Evolutionary conservation across 1,140 invertebrate species (phyloP).

Genomic region (Lepidurus apus): DNA sequence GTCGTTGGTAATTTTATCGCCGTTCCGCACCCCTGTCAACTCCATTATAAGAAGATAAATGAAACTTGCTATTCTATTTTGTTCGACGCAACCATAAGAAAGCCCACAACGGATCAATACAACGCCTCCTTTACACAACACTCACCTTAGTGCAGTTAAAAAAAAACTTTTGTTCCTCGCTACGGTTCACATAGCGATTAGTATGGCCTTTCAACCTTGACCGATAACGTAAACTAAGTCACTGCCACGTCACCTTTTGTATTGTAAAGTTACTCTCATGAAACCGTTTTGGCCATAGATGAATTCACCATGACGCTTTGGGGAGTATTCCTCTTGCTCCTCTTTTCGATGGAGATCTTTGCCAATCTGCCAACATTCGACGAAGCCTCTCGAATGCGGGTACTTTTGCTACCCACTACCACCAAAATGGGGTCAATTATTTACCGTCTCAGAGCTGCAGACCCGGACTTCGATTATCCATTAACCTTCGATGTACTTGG

Average conservation of each 20-base stretch:
- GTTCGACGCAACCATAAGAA: not conserved
- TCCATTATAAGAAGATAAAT: not conserved
- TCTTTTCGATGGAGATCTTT: conserved; percentile 32
- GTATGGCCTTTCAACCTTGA: not conserved
- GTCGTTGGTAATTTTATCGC: not conserved
- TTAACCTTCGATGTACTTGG: conserved; percentile 70
- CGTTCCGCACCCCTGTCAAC: not conserved
- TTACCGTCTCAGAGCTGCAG: conserved; percentile 75
- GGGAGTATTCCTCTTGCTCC: not conserved
- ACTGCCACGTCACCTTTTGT: not conserved
- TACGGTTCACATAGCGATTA: not conserved
- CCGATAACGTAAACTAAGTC: not conserved
- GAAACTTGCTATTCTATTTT: not conserved
- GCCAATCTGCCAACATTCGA: conserved; percentile 69
- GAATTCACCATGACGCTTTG: not conserved
- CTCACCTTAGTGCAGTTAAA: not conserved
- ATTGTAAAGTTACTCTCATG: not conserved
- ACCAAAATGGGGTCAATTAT: conserved; percentile 73
- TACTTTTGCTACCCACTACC: conserved; percentile 72
- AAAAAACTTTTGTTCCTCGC: too few species aligned
- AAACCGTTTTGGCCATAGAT: not conserved
- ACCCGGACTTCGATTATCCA: conserved; percentile 80
- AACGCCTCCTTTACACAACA: not conserved
- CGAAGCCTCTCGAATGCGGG: conserved; percentile 67
- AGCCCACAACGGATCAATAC: conserved; percentile 18